Evolutionary conservation across 2,888 invertebrate species (phyloP).

Genomic region (Cryptocephalus primarius): DNA sequence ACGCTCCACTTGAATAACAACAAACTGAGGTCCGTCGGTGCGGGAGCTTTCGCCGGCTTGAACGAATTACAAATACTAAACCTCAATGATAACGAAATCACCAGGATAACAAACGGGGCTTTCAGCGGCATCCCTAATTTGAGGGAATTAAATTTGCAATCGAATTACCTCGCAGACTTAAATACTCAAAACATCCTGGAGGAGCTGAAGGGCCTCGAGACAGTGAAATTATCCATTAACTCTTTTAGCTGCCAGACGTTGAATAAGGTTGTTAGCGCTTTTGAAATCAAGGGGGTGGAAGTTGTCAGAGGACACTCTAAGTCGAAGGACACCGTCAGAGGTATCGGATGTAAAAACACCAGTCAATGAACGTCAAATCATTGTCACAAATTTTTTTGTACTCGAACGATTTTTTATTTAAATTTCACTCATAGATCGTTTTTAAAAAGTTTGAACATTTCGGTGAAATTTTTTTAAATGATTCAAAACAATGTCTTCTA

Average conservation of each 20-base stretch:
- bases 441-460: no score
- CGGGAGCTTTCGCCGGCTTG: constrained; percentile 6
- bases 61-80: constrained; percentile 9
- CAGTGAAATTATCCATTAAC: constrained; percentile 10
- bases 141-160: constrained; percentile 11
- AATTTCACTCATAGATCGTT: no score
- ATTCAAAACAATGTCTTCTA: no score
- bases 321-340: constrained; percentile 6
- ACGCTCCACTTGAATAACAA: constrained; percentile 9
- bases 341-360: constrained; percentile 7
- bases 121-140: constrained; percentile 8
- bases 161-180: constrained; percentile 11
- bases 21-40: constrained; percentile 7
- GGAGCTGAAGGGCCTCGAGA: constrained; percentile 5
- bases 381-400: not conserved
- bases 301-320: constrained; percentile 8
- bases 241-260: constrained; percentile 8
- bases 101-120: constrained; percentile 4
- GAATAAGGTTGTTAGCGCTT: constrained; percentile 5
- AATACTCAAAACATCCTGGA: constrained; percentile 8
- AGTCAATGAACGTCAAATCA: not conserved
- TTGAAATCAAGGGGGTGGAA: constrained; percentile 6
- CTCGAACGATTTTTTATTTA: no score
- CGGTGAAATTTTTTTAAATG: no score
- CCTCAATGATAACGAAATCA: constrained; percentile 10